phyloP scores from a whole-genome alignment of 2,888 invertebrate genomes.

The Syrphus vitripennis region DNA sequence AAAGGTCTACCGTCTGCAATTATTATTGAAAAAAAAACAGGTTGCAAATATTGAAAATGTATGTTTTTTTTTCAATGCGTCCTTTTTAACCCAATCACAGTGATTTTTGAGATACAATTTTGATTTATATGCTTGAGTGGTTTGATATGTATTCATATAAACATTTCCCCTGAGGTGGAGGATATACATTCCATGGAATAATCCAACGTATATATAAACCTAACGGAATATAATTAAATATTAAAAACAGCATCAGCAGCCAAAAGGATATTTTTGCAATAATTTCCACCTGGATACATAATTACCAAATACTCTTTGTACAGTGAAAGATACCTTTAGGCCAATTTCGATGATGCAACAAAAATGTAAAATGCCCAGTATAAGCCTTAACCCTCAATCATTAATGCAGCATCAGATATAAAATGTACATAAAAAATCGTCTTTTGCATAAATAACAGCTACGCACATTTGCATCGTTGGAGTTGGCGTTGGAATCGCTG shows the following conservation, averaged over 20 bases:
- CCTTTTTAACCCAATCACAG: neutral
- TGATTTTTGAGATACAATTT: conserved; percentile 12
- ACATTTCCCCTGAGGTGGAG: neutral
- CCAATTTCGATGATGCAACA: neutral
- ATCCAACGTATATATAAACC: neutral
- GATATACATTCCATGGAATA: neutral
- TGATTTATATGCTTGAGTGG: neutral
- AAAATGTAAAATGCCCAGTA: conserved; percentile 1
- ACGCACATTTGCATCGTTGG: conserved; percentile 32
- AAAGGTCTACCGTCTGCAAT: conserved; percentile 18
- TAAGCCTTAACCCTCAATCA: neutral
- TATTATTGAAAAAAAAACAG: neutral
- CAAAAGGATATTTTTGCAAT: conserved; percentile 44
- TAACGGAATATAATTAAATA: conserved; percentile 56
- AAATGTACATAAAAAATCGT: neutral
- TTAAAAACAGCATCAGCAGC: conserved; percentile 29
- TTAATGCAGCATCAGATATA: conserved; percentile 32
- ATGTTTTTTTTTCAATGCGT: neutral
- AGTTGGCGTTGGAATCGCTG: neutral
- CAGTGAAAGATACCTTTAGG: neutral
- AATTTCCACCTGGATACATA: conserved; percentile 59
- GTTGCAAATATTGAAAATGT: conserved; percentile 9
- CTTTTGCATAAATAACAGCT: neutral
- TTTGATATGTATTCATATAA: neutral
- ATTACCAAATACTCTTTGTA: conserved; percentile 52